A percentile compares a stretch with the other conserved stretches of the same genome.
These are phyloP conservation scores for Diarsia mendica DNA, from an alignment of 2,888 invertebrate genomes.

Conservation along the genomic window DNA sequence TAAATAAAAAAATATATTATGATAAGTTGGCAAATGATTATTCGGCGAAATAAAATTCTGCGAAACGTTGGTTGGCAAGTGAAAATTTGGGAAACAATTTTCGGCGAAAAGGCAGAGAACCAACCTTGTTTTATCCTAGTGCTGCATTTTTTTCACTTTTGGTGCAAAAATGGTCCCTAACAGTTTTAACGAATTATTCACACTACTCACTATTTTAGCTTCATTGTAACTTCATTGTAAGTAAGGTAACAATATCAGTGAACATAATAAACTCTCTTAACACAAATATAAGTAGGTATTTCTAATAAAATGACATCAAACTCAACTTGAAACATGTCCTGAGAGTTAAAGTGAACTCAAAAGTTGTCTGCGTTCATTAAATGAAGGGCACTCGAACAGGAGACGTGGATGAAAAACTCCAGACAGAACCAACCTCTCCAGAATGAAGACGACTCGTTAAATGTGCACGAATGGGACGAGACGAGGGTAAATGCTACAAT, in stretches of 20 bases:
- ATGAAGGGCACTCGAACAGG: conserved; percentile 58
- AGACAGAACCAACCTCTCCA: conserved; percentile 48
- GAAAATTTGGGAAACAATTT: too few species aligned
- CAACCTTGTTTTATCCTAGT: conserved; percentile 11
- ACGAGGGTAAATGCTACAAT: conserved; percentile 45
- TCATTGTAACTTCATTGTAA: not conserved
- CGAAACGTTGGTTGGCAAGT: too few species aligned
- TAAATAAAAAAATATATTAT: too few species aligned
- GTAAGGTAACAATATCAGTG: not conserved
- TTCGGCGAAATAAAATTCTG: too few species aligned
- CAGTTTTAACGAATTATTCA: not conserved
- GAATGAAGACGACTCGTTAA: conserved; percentile 48
- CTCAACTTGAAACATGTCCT: conserved; percentile 35
- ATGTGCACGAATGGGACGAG: conserved; percentile 31
- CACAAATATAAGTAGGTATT: conserved; percentile 10
- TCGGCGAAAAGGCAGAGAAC: too few species aligned
- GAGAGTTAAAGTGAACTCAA: conserved; percentile 47
- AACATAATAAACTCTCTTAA: not conserved
- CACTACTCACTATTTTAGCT: not conserved
- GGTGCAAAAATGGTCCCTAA: not conserved
- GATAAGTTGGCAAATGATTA: too few species aligned
- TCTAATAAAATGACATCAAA: conserved; percentile 25
- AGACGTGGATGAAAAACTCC: conserved; percentile 56
- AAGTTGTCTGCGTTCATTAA: conserved; percentile 64
- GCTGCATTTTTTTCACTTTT: not conserved